Percentiles rank a stretch among this genome's conserved stretches.
Conservation (phyloP, 2,888 invertebrate species). For the Lathronympha strigana region DNA sequence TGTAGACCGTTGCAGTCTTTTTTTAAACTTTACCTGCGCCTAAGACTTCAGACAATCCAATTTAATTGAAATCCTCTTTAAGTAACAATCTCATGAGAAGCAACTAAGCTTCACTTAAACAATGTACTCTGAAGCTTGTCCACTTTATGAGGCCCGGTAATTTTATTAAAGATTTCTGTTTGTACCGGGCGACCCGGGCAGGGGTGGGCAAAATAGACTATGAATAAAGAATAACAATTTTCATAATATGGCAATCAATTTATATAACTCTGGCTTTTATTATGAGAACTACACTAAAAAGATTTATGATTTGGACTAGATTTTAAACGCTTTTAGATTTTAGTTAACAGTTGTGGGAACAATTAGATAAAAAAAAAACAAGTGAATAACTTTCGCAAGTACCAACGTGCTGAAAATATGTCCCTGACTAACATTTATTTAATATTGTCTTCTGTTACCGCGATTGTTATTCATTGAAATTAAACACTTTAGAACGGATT, state of each 20-base stretch:
- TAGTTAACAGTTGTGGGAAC: too few relatives aligned
- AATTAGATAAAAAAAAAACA: too few relatives aligned
- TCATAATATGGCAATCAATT: too few relatives aligned
- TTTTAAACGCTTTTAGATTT: too few relatives aligned
- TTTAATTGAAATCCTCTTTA: conserved; percentile 15
- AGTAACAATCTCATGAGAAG: conserved; percentile 33
- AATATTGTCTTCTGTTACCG: too few relatives aligned
- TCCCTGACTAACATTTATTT: too few relatives aligned
- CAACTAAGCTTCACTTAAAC: conserved; percentile 29
- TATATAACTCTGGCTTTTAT: too few relatives aligned
- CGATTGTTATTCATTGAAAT: too few relatives aligned
- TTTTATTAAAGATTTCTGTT: conserved; percentile 51
- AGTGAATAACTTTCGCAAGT: too few relatives aligned
- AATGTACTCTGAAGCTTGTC: conserved; percentile 38
- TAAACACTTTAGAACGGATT: too few relatives aligned
- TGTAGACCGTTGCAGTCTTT: background rate
- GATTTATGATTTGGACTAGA: too few relatives aligned
- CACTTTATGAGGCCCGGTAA: conserved; percentile 36
- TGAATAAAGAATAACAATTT: background rate
- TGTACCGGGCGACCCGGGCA: conserved; percentile 13
- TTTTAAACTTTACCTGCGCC: background rate
- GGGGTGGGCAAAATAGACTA: background rate
- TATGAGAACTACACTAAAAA: background rate
- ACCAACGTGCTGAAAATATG: too few relatives aligned
- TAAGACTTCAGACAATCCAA: conserved; percentile 15